Base-by-base conservation (phyloP, 1,140 invertebrate genomes). In the Drosophila subobscura region DNA sequence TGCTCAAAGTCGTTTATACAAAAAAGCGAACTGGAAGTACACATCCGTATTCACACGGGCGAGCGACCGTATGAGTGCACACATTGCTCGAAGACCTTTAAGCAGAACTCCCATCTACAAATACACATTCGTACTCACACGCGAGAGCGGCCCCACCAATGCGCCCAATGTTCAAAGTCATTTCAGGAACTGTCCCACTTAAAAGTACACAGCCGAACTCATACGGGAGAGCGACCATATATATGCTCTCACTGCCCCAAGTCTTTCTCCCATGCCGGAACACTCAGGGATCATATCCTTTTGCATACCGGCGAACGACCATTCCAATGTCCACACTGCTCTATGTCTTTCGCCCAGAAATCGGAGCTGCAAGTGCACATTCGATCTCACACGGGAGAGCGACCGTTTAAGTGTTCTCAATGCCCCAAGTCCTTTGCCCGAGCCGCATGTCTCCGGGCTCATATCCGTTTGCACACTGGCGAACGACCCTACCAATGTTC, bases 41-140 rank as follows among this genome's bases (percentile, higher is more conserved):
- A 63, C 40, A 57, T 57, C 0, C 53, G 59, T 2, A 63, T 41
- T 4, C 59, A 63, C 27, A 63, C 59, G 0, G 59, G 59, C 3
- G 53, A 63, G 27, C 23, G 52, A 6, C 50, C 55, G 51, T 57
- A 22, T 20, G 25, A 52, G 46, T 57, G 55, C 2, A 20, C 55
- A 0, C 10, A 52, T 0, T 57, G 55, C 25, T 12, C 55, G 2
- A 52, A 57, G 10, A 37, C 33, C 0, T 57, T 37, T 37, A 37
- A 37, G 33, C 33, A 37, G 33, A 37, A 37, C 33, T 37, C 33
- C 3, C 33, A 37, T 37, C 33, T 37, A 4, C 33, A 37, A 37
- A 37, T 52, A 16, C 16, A 7, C n/a, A 51, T 37, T 10, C 33
- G 33, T 10, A 51, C 12, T 8, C 33, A 37, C 33, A 37, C 33